phyloP scores from a whole-genome alignment of 2,797 vertebrate genomes.

The Diceros bicornis region DNA sequence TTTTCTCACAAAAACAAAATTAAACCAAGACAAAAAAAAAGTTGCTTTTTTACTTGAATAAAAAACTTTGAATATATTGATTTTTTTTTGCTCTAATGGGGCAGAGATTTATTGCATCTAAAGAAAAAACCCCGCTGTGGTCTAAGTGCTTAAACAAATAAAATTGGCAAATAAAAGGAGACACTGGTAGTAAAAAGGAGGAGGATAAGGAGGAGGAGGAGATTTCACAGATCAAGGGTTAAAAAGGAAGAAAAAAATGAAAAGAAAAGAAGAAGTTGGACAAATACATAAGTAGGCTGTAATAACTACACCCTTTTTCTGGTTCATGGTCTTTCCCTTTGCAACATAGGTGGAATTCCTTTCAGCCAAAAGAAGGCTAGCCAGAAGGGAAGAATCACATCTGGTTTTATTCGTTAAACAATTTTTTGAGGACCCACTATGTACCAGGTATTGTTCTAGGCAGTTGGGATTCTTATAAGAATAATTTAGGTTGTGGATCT shows the following conservation, averaged over 20 bases:
- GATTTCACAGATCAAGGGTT: background rate
- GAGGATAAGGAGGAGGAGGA: background rate
- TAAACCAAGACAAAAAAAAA: background rate
- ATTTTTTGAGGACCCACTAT: background rate
- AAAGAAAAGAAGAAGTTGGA: background rate
- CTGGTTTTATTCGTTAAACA: background rate
- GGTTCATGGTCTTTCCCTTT: background rate
- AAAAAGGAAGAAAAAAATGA: background rate
- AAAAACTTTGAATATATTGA: background rate
- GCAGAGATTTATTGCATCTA: background rate
- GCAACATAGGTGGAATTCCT: background rate
- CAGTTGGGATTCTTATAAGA: background rate
- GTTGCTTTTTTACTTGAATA: background rate
- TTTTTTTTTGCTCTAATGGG: background rate
- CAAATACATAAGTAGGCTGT: background rate
- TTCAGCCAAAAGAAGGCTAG: background rate
- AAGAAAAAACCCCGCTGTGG: background rate
- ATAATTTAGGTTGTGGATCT: background rate
- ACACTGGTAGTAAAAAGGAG: background rate
- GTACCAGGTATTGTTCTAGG: background rate
- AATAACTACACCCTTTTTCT: background rate
- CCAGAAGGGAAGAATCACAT: background rate
- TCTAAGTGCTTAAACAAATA: background rate
- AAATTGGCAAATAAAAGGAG: background rate
- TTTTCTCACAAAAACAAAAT: slow-evolving; percentile 26